phyloP scores from a whole-genome alignment of 2,113 vertebrate genomes.

The Platanista minor region DNA sequence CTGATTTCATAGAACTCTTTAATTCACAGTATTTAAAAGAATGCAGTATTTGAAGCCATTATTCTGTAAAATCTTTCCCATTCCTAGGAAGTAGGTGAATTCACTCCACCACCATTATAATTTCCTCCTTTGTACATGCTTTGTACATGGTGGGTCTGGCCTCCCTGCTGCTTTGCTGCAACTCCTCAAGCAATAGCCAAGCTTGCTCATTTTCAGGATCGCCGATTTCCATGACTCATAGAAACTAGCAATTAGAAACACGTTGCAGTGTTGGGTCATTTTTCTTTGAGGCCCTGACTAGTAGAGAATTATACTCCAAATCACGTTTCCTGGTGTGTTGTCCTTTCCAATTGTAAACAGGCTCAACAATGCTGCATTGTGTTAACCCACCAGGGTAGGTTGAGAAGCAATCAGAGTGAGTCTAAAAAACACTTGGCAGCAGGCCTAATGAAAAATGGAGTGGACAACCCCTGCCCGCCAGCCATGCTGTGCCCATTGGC shows the following conservation, averaged over 20 bases:
- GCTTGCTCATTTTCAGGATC: background rate
- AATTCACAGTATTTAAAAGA: constrained; percentile 20
- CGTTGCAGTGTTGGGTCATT: background rate
- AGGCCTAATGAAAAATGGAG: background rate
- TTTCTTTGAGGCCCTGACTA: background rate
- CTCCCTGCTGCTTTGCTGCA: background rate
- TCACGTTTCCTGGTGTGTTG: background rate
- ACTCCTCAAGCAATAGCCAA: background rate
- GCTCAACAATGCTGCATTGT: background rate
- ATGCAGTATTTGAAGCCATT: background rate
- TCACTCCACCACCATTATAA: background rate
- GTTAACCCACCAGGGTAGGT: background rate
- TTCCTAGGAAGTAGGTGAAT: background rate
- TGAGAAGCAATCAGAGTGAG: background rate
- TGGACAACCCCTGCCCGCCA: background rate
- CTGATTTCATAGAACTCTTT: background rate
- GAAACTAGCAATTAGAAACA: constrained; percentile 38
- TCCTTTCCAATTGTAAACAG: background rate
- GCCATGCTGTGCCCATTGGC: no score
- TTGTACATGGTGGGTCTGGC: background rate
- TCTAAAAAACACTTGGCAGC: background rate
- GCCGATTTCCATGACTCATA: background rate
- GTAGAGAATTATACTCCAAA: background rate
- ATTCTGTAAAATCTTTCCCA: background rate
- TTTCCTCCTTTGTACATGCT: background rate